Evolutionary conservation across 2,888 invertebrate species (phyloP), one percentile per base, ranked within the genome.

Genomic region (Galeruca laticollis): DNA sequence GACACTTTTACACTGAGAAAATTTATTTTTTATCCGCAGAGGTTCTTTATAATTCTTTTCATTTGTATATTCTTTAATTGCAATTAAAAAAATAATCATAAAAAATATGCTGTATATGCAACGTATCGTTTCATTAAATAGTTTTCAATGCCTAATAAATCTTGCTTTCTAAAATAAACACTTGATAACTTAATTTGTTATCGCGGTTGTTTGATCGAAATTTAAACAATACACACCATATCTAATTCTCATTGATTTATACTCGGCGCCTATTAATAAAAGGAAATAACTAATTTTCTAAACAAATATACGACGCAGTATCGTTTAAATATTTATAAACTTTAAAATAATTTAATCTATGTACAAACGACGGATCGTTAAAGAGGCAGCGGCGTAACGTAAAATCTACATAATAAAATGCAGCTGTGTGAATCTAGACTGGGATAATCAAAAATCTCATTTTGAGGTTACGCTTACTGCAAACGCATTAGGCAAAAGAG

Each of bases 301-400:
- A 54, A 26, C 31, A 54, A 31, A 54, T 15, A 54, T n/a, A 54
- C 31, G 26, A 54, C 54, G 31, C 8, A 31, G 5, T 47, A 13
- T 54, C 26, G 31, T 54, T 54, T 54, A 54, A 54, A 54, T 54
- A 54, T 54, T 54, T 54, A 54, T 54, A 54, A 26, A 54, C 54
- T 54, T 54, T 6, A 54, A 51, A 54, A 54, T 54, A 54, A 54
- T 26, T 26, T 52, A 52, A 52, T 26, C 52, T 52, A 52, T 31
- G 31, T n/a, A 31, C 26, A 13, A 9, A n/a, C 6, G 10, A 11
- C 21, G 26, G 11, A 52, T 54, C 18, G 47, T 47, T 18, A 18
- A 8, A 18, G 8, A 47, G 9, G 15, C 47, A 47, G 18, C 0
- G 15, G 47, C 47, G 47, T 47, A 47, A 37, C 37, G 26, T 37